Percentiles rank a stretch among this genome's conserved stretches.
These are phyloP conservation scores for Paedocypris micromegethes DNA, from an alignment of 2,797 vertebrate species.

Conservation along the genomic window DNA sequence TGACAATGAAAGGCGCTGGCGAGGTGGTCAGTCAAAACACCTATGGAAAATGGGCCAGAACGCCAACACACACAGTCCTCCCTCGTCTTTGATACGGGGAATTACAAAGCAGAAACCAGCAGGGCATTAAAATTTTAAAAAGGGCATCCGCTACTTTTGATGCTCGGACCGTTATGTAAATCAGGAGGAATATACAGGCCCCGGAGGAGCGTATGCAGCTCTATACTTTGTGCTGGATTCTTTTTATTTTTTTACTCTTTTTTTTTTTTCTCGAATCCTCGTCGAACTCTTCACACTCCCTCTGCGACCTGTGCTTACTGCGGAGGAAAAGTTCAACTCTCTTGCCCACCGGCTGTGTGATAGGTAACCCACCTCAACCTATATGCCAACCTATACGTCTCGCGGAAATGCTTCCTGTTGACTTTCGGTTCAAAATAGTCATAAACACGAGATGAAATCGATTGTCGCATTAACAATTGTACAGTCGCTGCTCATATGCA, in stretches of 20 bases:
- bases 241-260: constrained; percentile 57
- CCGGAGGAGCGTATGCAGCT: constrained; percentile 73
- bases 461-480: too few species aligned
- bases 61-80: constrained; percentile 21
- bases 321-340: constrained; percentile 66
- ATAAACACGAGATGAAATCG: too few species aligned
- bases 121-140: constrained; percentile 92
- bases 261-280: constrained; percentile 72
- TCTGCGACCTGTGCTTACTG: constrained; percentile 71
- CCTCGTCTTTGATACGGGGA: constrained; percentile 79
- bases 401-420: too few species aligned
- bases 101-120: constrained; percentile 84
- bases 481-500: too few species aligned
- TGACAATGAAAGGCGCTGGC: constrained; percentile 48
- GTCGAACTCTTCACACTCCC: constrained; percentile 92
- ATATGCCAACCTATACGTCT: too few species aligned
- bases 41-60: constrained; percentile 31
- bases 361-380: too few species aligned
- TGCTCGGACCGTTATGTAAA: constrained; percentile 93
- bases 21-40: constrained; percentile 48
- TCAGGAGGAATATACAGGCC: constrained; percentile 78
- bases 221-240: constrained; percentile 75
- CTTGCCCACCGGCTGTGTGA: constrained; percentile 35
- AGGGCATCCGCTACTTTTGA: constrained; percentile 88
- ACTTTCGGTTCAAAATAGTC: too few species aligned